Evolutionary conservation across 2,113 vertebrate species (phyloP), one percentile per base, ranked within the genome.

Genomic region (Lonchura striata): DNA sequence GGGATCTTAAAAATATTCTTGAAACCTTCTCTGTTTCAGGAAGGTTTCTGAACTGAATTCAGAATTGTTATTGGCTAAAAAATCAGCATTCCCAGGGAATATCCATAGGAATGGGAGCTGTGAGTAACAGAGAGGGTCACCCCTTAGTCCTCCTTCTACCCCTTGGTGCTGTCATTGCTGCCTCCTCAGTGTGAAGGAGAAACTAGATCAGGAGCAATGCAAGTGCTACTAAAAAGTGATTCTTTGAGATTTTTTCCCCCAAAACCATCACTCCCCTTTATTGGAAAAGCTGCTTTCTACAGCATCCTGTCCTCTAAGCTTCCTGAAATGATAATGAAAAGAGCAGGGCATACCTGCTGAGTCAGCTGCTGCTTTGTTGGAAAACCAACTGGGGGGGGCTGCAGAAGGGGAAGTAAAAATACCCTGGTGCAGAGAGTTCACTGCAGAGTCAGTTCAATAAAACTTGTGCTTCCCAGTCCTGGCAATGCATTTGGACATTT

Each of bases 401-500:
- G 30, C 0, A 10, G 5, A 11, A n/a, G 31, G 5, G 11, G 7
- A 22, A 79, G 53, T 42, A 90, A 88, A 95, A 94, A 70, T 92
- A 69, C 53, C 44, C 52, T 53, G 39, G 59, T 24, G 82, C 30
- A 85, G 92, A 71, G 52, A 96, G 97, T 97, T 97, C 97, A 97
- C 31, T 90, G 82, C 70, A 35, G 61, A 97, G 95, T 95, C 95
- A 96, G 92, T 94, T 96, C 90, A 97, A 96, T 93, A 96, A 96
- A 97, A 95, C 56, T 50, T 88, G 74, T 4, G 31, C 88, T 96
- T 95, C 95, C 69, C 61, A 33, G 86, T 70, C 82, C 94, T 94
- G 82, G 95, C 97, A 96, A 94, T 80, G 96, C 61, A 15, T 91
- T 41, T 94, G 75, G 90, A 97, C 92, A 57, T 98, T 98, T 98